Base-by-base conservation (phyloP, 1,140 invertebrate genomes). In the Oncopeltus fasciatus region DNA sequence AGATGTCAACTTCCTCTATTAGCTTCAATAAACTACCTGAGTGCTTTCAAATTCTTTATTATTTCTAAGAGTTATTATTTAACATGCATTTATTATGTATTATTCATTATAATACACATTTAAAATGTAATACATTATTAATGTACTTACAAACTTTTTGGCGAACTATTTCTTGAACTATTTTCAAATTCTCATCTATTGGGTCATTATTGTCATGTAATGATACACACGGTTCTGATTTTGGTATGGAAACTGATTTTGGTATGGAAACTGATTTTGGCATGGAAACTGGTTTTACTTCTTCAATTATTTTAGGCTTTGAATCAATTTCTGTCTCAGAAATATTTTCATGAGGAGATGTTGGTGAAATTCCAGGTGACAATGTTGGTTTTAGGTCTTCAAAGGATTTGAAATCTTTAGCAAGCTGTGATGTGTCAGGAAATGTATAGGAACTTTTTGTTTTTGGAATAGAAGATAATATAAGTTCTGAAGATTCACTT, bases 121-220 rank as follows among this genome's bases (percentile, higher is more conserved):
- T n/a, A n/a, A n/a, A n/a, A n/a, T n/a, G n/a, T n/a, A n/a, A n/a
- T n/a, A n/a, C n/a, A n/a, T n/a, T n/a, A n/a, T 38, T 38, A 14
- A 53, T 24, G 21, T 33, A 58, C 64, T 62, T 53, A 63, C 80
- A 77, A 47, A 83, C 76, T 69, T 81, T 81, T 65, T 83, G 72
- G 65, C 74, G 79, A 1, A 86, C 69, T 64, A 86, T 73, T 65
- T 86, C 83, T 69, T 83, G 81, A 57, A 86, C 84, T 71, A 83
- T 82, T 60, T 81, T 77, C 66, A 86, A 73, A 66, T 81, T 77
- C 58, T 79, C 79, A 64, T 78, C 79, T 61, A 53, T 5, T 8
- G 49, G 49, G 21, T 53, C 49, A 14, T 53, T 24, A 24, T 53
- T 24, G 16, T 53, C 24, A n/a, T 46, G n/a, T 46, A 20, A 1